Base-by-base conservation (phyloP, 2,888 invertebrate genomes). In the Watsonalla cultraria region DNA sequence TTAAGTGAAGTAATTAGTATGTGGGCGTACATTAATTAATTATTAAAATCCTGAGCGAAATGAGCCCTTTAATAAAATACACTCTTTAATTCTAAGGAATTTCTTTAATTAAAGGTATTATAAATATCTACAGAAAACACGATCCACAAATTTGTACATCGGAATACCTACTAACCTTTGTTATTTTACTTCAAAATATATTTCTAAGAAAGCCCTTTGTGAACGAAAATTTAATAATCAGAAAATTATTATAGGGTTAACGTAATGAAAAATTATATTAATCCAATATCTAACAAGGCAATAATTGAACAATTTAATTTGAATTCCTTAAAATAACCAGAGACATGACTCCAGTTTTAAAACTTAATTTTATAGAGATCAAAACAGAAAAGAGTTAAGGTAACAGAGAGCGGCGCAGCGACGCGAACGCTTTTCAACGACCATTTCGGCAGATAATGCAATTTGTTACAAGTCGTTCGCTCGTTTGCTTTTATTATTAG, bases 401-500 rank as follows among this genome's bases (percentile, higher is more conserved):
- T 68, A 62, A 64, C 65, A 61, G 58, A 68, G 68, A 68, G 68
- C 68, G 69, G 67, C 70, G 64, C 49, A 37, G 37, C 49, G 68
- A 53, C 75, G 70, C 64, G 70, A 78, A 78, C 73, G 74, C 68
- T 76, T 78, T 80, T 75, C 74, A 76, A 76, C 72, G 71, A 69
- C 78, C 76, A 78, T 83, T 80, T 79, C 69, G 65, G 62, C 69
- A 78, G 79, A 80, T 84, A 84, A 83, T 84, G 78, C 78, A 83
- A 86, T 86, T 85, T 83, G 77, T 81, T 79, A 80, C 74, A 82
- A 83, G 80, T 81, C 77, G 72, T 82, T 81, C 75, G 70, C 76
- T 81, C 80, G 82, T 83, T 86, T 82, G 72, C 73, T 80, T 82
- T 82, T 82, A 83, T 80, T 80, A 80, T 82, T 79, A 79, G 81